Evolutionary conservation across 2,113 vertebrate species (phyloP).

Genomic region (Heterocephalus glaber): DNA sequence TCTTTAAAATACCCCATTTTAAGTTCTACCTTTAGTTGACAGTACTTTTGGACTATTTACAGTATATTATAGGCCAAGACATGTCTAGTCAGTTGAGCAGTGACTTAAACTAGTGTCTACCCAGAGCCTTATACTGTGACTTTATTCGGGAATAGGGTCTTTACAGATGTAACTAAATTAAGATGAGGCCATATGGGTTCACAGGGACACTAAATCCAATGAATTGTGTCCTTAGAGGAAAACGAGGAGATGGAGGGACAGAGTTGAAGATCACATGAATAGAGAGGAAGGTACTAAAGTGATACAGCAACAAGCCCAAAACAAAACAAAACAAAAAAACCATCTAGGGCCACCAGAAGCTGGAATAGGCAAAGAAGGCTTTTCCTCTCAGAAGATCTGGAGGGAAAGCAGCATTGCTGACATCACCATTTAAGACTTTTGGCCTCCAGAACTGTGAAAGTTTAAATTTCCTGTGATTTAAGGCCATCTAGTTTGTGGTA

Average conservation of each 20-base stretch:
- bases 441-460: neutral
- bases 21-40: neutral
- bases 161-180: neutral
- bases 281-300: neutral
- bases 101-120: neutral
- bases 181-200: neutral
- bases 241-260: neutral
- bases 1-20: neutral
- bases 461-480: neutral
- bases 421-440: neutral
- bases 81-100: neutral
- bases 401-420: neutral
- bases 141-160: neutral
- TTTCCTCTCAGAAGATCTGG: too few relatives aligned
- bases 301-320: too few relatives aligned
- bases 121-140: neutral
- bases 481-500: neutral
- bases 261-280: neutral
- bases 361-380: neutral
- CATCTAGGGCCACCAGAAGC: too few relatives aligned
- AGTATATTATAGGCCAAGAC: rapidly evolving
- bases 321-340: too few relatives aligned
- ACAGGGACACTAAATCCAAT: neutral
- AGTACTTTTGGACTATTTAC: too few relatives aligned
- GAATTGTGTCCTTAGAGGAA: neutral